Base-by-base conservation (phyloP, 2,888 invertebrate species). In the Scaeva pyrastri region DNA sequence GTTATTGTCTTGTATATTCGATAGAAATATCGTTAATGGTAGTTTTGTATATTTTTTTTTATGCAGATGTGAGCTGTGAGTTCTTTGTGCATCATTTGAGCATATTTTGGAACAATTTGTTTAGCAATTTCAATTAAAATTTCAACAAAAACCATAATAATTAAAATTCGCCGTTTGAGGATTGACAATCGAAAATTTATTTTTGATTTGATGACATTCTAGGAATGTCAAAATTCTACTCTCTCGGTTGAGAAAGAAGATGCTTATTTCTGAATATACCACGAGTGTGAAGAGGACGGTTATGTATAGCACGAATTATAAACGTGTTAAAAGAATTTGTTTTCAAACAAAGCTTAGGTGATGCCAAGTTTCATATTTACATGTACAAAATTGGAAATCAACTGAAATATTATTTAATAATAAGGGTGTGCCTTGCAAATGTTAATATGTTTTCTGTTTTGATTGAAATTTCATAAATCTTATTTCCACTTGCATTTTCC, bases 171-270 rank as follows among this genome's bases (percentile, higher is more conserved):
- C 52, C 45, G 60, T 52, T 73, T 85, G 70, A 62, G 68, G 55
- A 45, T 68, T 85, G 73, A 73, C 72, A 73, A 72, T 56, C 39
- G 60, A 80, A 80, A 70, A 43, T 74, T 56, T 71, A 58, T 41
- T 48, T 70, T 76, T 45, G 76, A 16, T 78, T 72, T 85, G 76
- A 85, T 85, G 85, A 85, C 85, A 85, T 81, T 85, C 52, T 68
- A 21, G 55, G 73, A 73, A 72, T 70, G 85, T 81, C 85, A 85
- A 58, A 74, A 39, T 31, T 10, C 2, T 21, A n/a, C 48, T 36
- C 68, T 72, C 50, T 50, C 7, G 2, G 11, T 26, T n/a, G 60
- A 16, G 21, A 79, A 8, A 8, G 71, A 64, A 43, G 70, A 70
- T 31, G 5, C 12, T 2, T 10, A 39, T 41, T 16, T 2, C 1